A percentile compares a stretch with the other conserved stretches of the same genome.
Evolutionary conservation across 2,113 vertebrate species (phyloP).

Genomic region (Callionymus lyra): DNA sequence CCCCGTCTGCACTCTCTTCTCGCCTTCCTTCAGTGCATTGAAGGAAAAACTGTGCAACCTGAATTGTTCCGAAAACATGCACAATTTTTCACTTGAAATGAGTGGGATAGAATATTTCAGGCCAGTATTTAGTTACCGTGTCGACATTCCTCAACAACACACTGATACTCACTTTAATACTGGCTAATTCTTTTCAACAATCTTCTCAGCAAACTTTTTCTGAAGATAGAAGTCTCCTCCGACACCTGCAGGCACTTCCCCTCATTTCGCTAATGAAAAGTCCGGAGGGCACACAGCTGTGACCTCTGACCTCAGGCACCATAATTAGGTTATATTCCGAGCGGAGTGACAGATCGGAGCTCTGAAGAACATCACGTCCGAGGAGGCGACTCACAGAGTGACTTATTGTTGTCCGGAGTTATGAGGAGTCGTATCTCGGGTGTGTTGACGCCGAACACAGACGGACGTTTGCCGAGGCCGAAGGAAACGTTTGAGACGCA

Average conservation of each 20-base stretch:
- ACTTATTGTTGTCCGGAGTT: not conserved
- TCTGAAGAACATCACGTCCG: too few species aligned
- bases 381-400: too few species aligned
- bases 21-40: too few species aligned
- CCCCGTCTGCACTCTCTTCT: too few species aligned
- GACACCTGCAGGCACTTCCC: constrained; percentile 47
- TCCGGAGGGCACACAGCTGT: constrained; percentile 54
- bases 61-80: too few species aligned
- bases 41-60: too few species aligned
- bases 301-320: constrained; percentile 47
- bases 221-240: not conserved
- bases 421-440: not conserved
- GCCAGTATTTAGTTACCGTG: too few species aligned
- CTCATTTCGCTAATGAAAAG: constrained; percentile 47
- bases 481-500: constrained; percentile 24
- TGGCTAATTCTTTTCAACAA: too few species aligned
- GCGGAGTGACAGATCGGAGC: constrained; percentile 13
- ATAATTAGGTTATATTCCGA: constrained; percentile 52
- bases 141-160: too few species aligned
- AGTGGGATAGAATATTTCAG: too few species aligned
- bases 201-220: not conserved
- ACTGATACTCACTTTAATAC: too few species aligned
- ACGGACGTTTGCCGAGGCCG: constrained; percentile 13
- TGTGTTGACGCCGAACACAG: constrained; percentile 7
- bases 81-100: too few species aligned